Conservation (phyloP, 2,888 invertebrate species). For the Cantharis nigra region DNA sequence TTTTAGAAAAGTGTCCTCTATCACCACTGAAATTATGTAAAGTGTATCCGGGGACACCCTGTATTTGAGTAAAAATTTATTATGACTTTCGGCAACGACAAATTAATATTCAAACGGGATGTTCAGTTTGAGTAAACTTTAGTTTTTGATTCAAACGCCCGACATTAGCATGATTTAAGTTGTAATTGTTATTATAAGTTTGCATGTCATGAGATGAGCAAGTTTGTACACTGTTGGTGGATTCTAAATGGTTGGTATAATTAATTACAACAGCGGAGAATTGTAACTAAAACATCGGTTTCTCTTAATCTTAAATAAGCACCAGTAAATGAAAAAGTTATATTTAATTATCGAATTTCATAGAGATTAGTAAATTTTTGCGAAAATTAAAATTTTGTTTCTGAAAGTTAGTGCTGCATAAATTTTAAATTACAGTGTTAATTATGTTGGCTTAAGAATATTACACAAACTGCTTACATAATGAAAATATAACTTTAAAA, state of each 20-base stretch:
- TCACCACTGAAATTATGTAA: too few relatives aligned
- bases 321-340: not conserved
- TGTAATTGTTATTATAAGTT: not conserved
- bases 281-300: not conserved
- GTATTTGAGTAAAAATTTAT: too few relatives aligned
- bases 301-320: not conserved
- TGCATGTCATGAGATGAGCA: not conserved
- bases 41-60: too few relatives aligned
- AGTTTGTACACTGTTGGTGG: not conserved
- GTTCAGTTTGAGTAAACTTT: not conserved
- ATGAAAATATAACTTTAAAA: conserved; percentile 14
- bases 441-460: conserved; percentile 19
- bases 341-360: conserved; percentile 7
- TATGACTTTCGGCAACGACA: not conserved
- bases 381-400: not conserved
- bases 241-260: not conserved
- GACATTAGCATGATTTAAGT: not conserved
- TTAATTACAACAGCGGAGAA: not conserved
- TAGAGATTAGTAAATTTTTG: conserved; percentile 4
- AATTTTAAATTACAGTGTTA: conserved; percentile 21
- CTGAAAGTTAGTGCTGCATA: conserved; percentile 12
- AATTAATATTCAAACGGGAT: not conserved
- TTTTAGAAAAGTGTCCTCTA: too few relatives aligned
- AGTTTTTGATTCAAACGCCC: not conserved
- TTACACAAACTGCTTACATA: conserved; percentile 9